phyloP scores from a whole-genome alignment of 1,140 invertebrate genomes.

The Papilio aristodemus region DNA sequence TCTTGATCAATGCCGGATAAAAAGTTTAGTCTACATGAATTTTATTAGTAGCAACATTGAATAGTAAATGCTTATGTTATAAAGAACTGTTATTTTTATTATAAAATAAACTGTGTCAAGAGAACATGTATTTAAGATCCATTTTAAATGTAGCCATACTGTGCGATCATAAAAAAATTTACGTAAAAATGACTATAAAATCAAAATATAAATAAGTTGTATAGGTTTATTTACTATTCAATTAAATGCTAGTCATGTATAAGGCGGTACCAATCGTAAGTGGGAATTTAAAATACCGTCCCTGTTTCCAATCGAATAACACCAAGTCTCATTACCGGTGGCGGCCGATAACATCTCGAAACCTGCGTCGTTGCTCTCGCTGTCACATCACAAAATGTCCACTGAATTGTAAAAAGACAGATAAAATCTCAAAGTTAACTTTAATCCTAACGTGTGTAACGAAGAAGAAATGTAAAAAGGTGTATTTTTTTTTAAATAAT shows the following conservation, averaged over 20 bases:
- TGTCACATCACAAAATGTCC: constrained; percentile 43
- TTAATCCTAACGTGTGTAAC: constrained; percentile 14
- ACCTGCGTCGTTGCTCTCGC: constrained; percentile 45
- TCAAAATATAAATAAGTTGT: neutral
- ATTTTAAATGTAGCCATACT: too few relatives aligned
- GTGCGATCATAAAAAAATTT: too few relatives aligned
- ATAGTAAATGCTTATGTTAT: neutral
- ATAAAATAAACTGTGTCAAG: too few relatives aligned
- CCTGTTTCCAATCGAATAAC: constrained; percentile 58
- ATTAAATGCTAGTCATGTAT: constrained; percentile 1
- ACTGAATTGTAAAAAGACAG: constrained; percentile 38
- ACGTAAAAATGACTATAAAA: neutral
- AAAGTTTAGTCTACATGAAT: constrained; percentile 3
- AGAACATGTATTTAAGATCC: too few relatives aligned
- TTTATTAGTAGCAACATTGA: neutral
- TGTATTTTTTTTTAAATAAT: neutral
- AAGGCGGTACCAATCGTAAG: constrained; percentile 36
- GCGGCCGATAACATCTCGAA: constrained; percentile 61
- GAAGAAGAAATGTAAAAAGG: neutral
- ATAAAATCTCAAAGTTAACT: constrained; percentile 27
- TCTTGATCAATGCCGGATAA: constrained; percentile 9
- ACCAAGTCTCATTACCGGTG: constrained; percentile 64
- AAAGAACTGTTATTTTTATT: neutral
- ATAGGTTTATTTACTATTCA: constrained; percentile 35
- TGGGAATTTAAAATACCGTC: constrained; percentile 53